These are phyloP conservation scores for Buathra laborator DNA, from an alignment of 2,888 invertebrate genomes.

Conservation along the genomic window DNA sequence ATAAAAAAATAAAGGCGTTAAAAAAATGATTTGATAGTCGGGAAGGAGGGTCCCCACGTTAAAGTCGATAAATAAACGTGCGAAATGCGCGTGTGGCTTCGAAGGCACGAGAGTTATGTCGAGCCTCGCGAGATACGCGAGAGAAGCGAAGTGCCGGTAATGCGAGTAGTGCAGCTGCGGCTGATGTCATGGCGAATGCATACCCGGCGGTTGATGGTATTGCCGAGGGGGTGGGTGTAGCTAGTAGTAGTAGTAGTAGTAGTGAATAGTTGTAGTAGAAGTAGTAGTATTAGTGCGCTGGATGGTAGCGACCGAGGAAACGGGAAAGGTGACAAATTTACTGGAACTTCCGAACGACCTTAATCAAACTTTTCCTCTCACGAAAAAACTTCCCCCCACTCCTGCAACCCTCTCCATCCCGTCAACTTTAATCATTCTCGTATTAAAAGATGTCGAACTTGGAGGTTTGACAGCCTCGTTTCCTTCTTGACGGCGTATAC, in stretches of 20 bases:
- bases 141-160: slow-evolving; percentile 21
- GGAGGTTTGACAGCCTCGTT: slow-evolving; percentile 25
- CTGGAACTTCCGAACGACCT: slow-evolving; percentile 74
- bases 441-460: slow-evolving; percentile 76
- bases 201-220: not conserved
- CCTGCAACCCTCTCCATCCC: slow-evolving; percentile 38
- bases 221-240: not conserved
- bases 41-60: not conserved
- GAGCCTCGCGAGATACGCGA: slow-evolving; percentile 17
- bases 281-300: not conserved
- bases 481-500: not conserved
- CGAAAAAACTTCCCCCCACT: slow-evolving; percentile 66
- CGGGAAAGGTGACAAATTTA: slow-evolving; percentile 60
- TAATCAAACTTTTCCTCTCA: slow-evolving; percentile 79
- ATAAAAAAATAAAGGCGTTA: not conserved
- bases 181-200: slow-evolving; percentile 45
- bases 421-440: slow-evolving; percentile 76
- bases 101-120: slow-evolving; percentile 10
- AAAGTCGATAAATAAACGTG: slow-evolving; percentile 7
- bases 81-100: not conserved
- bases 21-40: not conserved
- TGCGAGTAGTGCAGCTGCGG: slow-evolving; percentile 54
- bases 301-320: slow-evolving; percentile 12
- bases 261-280: not conserved
- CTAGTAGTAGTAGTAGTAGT: not conserved